Base-by-base conservation (phyloP, 2,113 vertebrate species). In the Thryonomys swinderianus region DNA sequence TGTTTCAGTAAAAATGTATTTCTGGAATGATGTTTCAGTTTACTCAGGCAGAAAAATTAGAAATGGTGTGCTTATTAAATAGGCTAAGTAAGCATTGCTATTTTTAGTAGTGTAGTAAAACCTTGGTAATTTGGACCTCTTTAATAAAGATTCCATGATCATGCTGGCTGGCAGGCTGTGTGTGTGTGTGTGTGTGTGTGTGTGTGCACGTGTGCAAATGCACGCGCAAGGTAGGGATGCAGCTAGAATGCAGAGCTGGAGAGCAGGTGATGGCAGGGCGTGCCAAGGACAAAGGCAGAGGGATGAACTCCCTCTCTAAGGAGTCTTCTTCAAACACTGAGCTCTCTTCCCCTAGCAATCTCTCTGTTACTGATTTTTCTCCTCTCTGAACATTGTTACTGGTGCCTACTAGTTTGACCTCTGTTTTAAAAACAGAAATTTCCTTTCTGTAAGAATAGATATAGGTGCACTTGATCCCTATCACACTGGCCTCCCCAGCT, bases 41-140 rank as follows among this genome's bases (percentile, higher is more conserved):
- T 97, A 95, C 95, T 94, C 94, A 93, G 93, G 97, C 95, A 96
- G 97, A 95, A 95, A 96, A 97, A 97, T 97, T 90, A 96, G 96
- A 92, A 96, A 95, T 95, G 91, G 95, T 84, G 74, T 91, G 87
- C 96, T 96, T 96, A 97, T 95, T 97, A 98, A 96, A 94, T 87
- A 87, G 95, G 90, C 94, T 95, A 95, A 97, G 96, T 82, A 97
- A 95, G 96, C 91, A 62, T 93, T 91, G 76, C 93, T 96, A 95
- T 97, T 97, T 97, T 97, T 96, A 95, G 94, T 78, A 91, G 93
- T 84, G 53, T 83, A 96, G 94, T 96, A 95, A 98, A 96, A 97
- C 86, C 34, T 78, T 30, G 83, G 94, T 96, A 90, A 96, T 97
- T 96, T 97, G 95, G 97, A 91, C 91, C 85, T 93, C 93, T 96